Evolutionary conservation across 2,888 invertebrate species (phyloP), one percentile per base, ranked within the genome.

Genomic region (Asteroscopus sphinx): DNA sequence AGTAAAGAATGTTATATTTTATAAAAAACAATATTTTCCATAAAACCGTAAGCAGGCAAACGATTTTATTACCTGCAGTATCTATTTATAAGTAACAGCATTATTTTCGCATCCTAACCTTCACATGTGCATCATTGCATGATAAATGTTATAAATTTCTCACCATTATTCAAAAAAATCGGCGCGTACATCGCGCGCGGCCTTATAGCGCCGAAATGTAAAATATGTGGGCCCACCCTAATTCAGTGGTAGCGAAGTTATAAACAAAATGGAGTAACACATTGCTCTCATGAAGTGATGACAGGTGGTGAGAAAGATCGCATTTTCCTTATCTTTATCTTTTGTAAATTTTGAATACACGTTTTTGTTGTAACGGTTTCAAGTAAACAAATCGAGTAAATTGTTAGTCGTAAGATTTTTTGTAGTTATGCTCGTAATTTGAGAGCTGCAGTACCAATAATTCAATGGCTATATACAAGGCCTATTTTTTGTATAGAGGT

Each of bases 241-340:
- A 80, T 81, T 81, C 77, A 78, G 68, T 75, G 76, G 69, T 61
- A 76, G 80, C 76, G 67, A 77, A 77, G 80, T 82, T 77, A 81
- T 88, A 86, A 89, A 89, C 88, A 85, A 83, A 79, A 42, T 45
- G 26, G 12, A 65, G 69, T 77, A 76, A 81, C 82, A 85, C 81
- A 79, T 84, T 86, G 81, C 76, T 79, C 79, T 71, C 68, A 76
- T 84, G 69, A 76, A 68, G 80, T 70, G 89, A 79, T 83, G 91
- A 91, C 85, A 86, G 79, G 73, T 79, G 82, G 56, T 71, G 63
- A 64, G 68, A 81, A 80, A 79, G 76, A 77, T 57, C 39, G 32
- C 16, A 40, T 61, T 55, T 68, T 66, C 51, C 52, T 40, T 48
- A n/a, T 8, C 51, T 65, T 51, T 30, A 6, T 33, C 6, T 4